Percentiles rank a stretch among this genome's conserved stretches.
phyloP scores from a whole-genome alignment of 2,113 vertebrate genomes.

The Chaenogobius annularis region DNA sequence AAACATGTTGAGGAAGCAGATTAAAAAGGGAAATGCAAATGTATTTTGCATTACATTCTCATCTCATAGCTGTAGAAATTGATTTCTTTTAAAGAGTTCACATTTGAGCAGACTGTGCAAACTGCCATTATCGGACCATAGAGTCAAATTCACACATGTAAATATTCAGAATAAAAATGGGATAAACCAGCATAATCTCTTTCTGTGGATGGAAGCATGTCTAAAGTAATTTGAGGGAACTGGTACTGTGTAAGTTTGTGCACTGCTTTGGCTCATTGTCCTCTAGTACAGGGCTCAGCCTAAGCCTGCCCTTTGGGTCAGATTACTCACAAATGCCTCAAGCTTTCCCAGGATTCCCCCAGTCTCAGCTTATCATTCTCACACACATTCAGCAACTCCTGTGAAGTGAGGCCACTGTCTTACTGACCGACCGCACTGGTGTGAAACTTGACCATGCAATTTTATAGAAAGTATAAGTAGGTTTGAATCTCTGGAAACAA shows the following conservation, averaged over 20 bases:
- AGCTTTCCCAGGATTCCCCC: constrained; percentile 62
- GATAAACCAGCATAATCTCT: constrained; percentile 75
- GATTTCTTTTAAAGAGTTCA: constrained; percentile 66
- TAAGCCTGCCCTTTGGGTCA: constrained; percentile 74
- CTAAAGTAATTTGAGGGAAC: constrained; percentile 69
- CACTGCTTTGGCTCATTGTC: constrained; percentile 70
- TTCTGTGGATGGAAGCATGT: constrained; percentile 67
- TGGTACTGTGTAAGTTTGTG: constrained; percentile 62
- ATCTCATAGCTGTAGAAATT: constrained; percentile 72
- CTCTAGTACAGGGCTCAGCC: constrained; percentile 63
- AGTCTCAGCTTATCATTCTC: constrained; percentile 68
- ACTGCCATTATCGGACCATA: constrained; percentile 61
- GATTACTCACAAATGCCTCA: constrained; percentile 72
- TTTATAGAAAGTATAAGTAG: constrained; percentile 1
- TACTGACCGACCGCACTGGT: constrained; percentile 12
- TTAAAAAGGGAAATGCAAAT: constrained; percentile 69
- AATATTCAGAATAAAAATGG: constrained; percentile 64
- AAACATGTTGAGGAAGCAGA: constrained; percentile 75
- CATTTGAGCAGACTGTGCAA: constrained; percentile 46
- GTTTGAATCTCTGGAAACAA: background rate
- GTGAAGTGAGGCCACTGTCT: constrained; percentile 46
- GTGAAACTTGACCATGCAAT: constrained; percentile 20
- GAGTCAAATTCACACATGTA: constrained; percentile 63
- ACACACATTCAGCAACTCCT: constrained; percentile 59
- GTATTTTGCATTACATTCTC: constrained; percentile 73